Evolutionary conservation across 2,113 vertebrate genomes (phyloP), one percentile per base, ranked within the genome.

Genomic region (Steatornis caripensis): DNA sequence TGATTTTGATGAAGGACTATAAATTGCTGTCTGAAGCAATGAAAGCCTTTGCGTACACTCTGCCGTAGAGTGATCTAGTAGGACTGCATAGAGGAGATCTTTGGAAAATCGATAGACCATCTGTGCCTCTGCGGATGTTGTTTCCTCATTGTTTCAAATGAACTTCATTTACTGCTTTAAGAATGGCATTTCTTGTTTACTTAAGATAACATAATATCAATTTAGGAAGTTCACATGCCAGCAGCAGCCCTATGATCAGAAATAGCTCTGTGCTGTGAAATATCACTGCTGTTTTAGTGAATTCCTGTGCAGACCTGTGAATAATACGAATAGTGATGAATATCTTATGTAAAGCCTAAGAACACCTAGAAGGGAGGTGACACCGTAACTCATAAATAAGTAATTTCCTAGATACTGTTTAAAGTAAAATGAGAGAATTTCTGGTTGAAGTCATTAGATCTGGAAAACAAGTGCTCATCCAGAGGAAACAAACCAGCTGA

Each of bases 131-230:
- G 79, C 2, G 8, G 94, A 87, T 91, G 46, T 86, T 87, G 39
- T 82, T 91, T 83, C 78, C 83, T 87, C 54, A 16, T 96, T 84
- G 71, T 95, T 96, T 89, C 88, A 81, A 93, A 58, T 85, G 46
- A 96, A 83, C 60, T 90, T 92, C 83, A 92, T 84, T 97, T 96
- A 68, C 27, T 93, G 70, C 81, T 96, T 90, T 86, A 94, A 91
- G 90, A 94, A 96, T 72, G 32, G 43, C 85, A 53, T 90, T 94
- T 90, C 53, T 94, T 96, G 80, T 92, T 98, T 97, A 51, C 70
- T 69, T 83, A 53, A 37, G 30, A 48, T 58, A 71, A 70, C 15
- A 5, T 48, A 91, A 54, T 90, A 90, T 87, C 4, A 27, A 5
- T 96, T 83, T 95, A 85, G 43, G 9, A 82, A 48, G 66, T 66